These are phyloP conservation scores for Parapristionchus giblindavisi DNA, from an alignment of 2,888 invertebrate genomes.

Conservation along the genomic window DNA sequence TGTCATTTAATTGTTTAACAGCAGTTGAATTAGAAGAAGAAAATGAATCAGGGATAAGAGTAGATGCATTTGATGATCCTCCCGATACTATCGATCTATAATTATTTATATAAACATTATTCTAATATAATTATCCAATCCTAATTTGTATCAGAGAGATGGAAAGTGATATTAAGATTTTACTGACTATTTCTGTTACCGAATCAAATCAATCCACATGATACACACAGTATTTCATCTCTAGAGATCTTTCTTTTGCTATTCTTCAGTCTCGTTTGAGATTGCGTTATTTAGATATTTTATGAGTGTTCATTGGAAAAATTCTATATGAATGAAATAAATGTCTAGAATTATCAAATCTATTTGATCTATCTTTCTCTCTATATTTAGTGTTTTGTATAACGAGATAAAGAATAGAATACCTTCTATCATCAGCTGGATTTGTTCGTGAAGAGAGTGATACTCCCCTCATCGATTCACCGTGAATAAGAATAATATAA, in stretches of 20 bases:
- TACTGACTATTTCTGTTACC: too few relatives aligned
- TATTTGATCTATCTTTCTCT: too few relatives aligned
- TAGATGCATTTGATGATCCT: constrained; percentile 56
- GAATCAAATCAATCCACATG: too few relatives aligned
- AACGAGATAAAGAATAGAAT: not conserved
- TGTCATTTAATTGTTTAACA: constrained; percentile 49
- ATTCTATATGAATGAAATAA: not conserved
- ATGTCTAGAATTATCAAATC: too few relatives aligned
- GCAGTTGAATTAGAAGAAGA: constrained; percentile 49
- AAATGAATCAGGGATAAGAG: constrained; percentile 51
- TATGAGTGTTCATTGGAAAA: too few relatives aligned
- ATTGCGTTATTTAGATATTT: too few relatives aligned
- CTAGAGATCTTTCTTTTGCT: too few relatives aligned
- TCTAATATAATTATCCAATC: not conserved
- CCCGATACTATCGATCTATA: constrained; percentile 52
- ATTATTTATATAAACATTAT: not conserved
- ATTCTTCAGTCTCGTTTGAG: too few relatives aligned
- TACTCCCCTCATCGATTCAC: constrained; percentile 36
- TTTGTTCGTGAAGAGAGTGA: constrained; percentile 31
- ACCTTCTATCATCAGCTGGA: constrained; percentile 25
- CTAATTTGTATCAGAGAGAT: not conserved
- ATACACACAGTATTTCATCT: too few relatives aligned
- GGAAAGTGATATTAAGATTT: too few relatives aligned
- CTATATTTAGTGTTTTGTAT: not conserved
- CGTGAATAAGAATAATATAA: too few relatives aligned